These are phyloP conservation scores for Tinea trinotella DNA, from an alignment of 2,888 invertebrate genomes.

Conservation along the genomic window DNA sequence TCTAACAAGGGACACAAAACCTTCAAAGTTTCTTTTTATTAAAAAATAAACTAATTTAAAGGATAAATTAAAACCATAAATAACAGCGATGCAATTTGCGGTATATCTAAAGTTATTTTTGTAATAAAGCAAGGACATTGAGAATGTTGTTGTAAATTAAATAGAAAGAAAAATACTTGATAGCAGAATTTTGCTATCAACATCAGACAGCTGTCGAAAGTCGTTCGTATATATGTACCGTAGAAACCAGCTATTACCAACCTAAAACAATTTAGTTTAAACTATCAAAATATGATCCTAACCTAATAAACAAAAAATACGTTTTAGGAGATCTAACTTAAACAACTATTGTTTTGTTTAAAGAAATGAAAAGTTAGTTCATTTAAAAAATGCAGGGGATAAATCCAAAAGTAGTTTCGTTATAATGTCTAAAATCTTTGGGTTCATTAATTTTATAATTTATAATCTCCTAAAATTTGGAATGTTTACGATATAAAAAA, in stretches of 20 bases:
- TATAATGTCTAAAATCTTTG: conserved; percentile 1
- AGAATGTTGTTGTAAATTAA: no score
- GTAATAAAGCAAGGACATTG: no score
- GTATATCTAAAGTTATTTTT: no score
- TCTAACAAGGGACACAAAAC: neutral
- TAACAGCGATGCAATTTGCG: no score
- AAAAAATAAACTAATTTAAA: neutral
- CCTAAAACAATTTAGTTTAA: no score
- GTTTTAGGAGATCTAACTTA: conserved; percentile 25
- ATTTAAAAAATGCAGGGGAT: neutral
- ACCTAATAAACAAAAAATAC: conserved; percentile 23
- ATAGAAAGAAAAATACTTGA: no score
- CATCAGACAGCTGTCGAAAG: no score
- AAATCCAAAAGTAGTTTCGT: neutral
- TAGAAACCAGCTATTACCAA: no score
- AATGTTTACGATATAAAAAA: neutral
- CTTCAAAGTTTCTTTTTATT: neutral
- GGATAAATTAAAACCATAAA: neutral
- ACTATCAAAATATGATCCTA: no score
- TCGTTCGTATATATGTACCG: no score
- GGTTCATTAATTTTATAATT: neutral
- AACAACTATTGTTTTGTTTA: conserved; percentile 16
- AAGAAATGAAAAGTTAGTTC: neutral
- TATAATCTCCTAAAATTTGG: conserved; percentile 4
- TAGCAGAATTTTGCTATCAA: no score